phyloP scores from a whole-genome alignment of 2,888 invertebrate genomes.

The Agriotes lineatus region DNA sequence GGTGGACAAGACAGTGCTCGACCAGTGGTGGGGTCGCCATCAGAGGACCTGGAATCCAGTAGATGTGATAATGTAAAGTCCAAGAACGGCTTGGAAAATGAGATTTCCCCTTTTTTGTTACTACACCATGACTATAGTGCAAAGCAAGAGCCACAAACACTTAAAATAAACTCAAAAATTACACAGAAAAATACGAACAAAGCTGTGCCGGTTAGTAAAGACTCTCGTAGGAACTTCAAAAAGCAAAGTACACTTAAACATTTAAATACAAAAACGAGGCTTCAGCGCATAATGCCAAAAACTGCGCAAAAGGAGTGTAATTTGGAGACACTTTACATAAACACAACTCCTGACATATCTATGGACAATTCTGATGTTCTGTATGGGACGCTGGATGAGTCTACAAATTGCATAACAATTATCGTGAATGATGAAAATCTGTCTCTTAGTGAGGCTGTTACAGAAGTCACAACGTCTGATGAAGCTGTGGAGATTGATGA shows the following conservation, averaged over 20 bases:
- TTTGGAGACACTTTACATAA: constrained; percentile 26
- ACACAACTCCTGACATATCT: background rate
- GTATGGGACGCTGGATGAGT: constrained; percentile 80
- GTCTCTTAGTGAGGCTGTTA: constrained; percentile 67
- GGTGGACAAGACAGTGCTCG: constrained; percentile 70
- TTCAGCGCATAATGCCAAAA: constrained; percentile 40
- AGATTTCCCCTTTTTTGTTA: constrained; percentile 61
- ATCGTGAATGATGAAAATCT: constrained; percentile 76
- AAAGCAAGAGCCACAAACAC: constrained; percentile 48
- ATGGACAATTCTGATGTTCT: constrained; percentile 70
- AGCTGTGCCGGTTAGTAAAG: constrained; percentile 15
- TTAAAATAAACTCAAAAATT: background rate
- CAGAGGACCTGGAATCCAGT: constrained; percentile 89
- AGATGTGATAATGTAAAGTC: constrained; percentile 68
- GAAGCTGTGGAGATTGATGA: constrained; percentile 41
- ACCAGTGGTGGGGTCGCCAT: constrained; percentile 89
- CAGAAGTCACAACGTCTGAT: constrained; percentile 61
- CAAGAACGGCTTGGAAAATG: constrained; percentile 51
- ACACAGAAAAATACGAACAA: constrained; percentile 1
- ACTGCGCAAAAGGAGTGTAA: background rate
- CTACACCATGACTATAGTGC: constrained; percentile 62
- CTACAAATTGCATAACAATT: constrained; percentile 79
- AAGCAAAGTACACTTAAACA: constrained; percentile 11
- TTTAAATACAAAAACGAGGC: constrained; percentile 39
- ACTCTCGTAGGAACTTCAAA: background rate